Evolutionary conservation across 2,888 invertebrate genomes (phyloP).

Genomic region (Muschampia plurimacula): DNA sequence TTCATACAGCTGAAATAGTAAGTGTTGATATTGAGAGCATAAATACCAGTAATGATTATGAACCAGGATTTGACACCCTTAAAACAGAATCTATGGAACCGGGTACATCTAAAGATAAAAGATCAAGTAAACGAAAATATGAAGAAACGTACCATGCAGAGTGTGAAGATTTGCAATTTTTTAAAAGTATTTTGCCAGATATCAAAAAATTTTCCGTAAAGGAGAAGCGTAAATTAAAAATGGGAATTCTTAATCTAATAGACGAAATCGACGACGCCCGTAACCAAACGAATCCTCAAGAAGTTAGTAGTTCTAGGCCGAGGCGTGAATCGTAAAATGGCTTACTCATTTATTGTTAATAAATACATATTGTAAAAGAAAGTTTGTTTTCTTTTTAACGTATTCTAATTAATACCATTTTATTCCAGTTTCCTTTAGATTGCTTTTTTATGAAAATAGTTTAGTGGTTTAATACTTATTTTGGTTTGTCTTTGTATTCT

Average conservation of each 20-base stretch:
- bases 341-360: not conserved
- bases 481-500: too few species aligned
- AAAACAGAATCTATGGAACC: slow-evolving; percentile 13
- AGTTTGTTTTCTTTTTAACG: too few species aligned
- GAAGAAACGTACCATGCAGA: slow-evolving; percentile 46
- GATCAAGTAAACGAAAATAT: slow-evolving; percentile 15
- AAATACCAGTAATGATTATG: not conserved
- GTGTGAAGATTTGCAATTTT: slow-evolving; percentile 72
- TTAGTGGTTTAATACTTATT: too few species aligned
- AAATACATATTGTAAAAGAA: slow-evolving; percentile 66
- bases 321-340: slow-evolving; percentile 7
- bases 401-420: too few species aligned
- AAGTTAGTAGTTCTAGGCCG: slow-evolving; percentile 27
- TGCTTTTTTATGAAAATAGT: too few species aligned
- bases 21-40: not conserved
- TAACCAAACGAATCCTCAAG: slow-evolving; percentile 33
- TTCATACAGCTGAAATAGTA: not conserved
- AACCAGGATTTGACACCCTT: slow-evolving; percentile 4
- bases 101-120: slow-evolving; percentile 9
- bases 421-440: too few species aligned
- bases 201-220: slow-evolving; percentile 74
- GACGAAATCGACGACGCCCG: slow-evolving; percentile 67
- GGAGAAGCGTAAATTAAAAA: slow-evolving; percentile 82
- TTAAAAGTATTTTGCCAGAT: slow-evolving; percentile 82
- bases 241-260: slow-evolving; percentile 78